Evolutionary conservation across 2,888 invertebrate genomes (phyloP), one percentile per base, ranked within the genome.

Genomic region (Agrochola circellaris): DNA sequence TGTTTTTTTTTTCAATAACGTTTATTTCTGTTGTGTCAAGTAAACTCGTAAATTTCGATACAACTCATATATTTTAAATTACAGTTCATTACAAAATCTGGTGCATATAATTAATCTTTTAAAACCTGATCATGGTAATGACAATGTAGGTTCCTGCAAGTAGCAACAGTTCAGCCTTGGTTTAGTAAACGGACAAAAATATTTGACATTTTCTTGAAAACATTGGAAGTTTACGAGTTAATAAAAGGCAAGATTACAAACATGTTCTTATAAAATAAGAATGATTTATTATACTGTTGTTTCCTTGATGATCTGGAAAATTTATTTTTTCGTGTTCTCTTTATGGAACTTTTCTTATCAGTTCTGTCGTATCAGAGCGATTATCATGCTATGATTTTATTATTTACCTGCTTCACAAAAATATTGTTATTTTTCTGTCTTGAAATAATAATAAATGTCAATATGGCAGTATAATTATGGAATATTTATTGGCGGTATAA

Each of bases 191-290:
- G 73, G 51, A 30, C 51, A 62, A 64, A 83, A 79, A 75, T 87
- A 87, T 88, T 81, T 82, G 85, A 81, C 85, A 86, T 83, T 88
- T 84, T 85, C 69, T 75, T 79, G 26, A 68, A 73, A 78, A 83
- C 77, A 77, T 82, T 81, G 71, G 65, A 81, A 73, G 65, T 85
- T 82, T 81, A 83, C 73, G 73, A 84, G 61, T 69, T 75, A 75
- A 81, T 83, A 79, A 79, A 85, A 82, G 82, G 81, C 81, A 68
- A 80, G 81, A 85, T 81, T 62, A 77, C 76, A 74, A 79, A 79
- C 58, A 87, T 88, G 81, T 66, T 66, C 11, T 3, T 56, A 71
- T 66, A 71, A 62, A 84, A 77, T 69, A 66, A 60, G 77, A 83
- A 73, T 84, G 78, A 84, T 84, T 78, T 81, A 81, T 83, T 26